Conservation (phyloP, 2,888 invertebrate species). For the Zelleria hepariella region DNA sequence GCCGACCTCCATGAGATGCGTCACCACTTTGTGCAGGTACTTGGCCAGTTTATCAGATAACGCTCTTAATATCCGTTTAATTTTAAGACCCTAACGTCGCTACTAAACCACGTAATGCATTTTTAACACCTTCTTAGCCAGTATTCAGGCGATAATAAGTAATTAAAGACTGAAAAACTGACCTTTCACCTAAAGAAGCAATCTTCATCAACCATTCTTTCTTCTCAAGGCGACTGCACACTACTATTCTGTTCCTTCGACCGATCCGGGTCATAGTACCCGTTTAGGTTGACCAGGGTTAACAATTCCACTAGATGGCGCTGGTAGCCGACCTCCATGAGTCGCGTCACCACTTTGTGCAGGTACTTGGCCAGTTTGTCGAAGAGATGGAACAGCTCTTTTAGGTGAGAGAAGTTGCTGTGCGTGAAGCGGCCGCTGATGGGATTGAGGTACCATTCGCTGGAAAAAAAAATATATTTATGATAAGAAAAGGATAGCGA, state of each 20-base stretch:
- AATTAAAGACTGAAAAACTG: too few species aligned
- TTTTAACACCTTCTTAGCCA: background rate
- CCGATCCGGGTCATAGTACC: slow-evolving; percentile 62
- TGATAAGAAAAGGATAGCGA: too few species aligned
- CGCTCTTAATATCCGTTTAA: too few species aligned
- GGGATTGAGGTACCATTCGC: slow-evolving; percentile 70
- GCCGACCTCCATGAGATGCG: slow-evolving; percentile 75
- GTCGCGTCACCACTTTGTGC: slow-evolving; percentile 71
- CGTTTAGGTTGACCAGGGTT: slow-evolving; percentile 77
- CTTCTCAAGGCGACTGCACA: slow-evolving; percentile 1
- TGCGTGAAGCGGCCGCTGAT: slow-evolving; percentile 64
- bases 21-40: slow-evolving; percentile 73
- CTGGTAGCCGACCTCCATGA: slow-evolving; percentile 77
- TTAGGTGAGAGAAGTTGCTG: slow-evolving; percentile 69
- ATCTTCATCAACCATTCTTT: background rate
- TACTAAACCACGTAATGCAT: background rate
- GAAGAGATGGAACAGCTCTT: slow-evolving; percentile 74
- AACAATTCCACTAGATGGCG: slow-evolving; percentile 76
- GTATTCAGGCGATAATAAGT: too few species aligned
- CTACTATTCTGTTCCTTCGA: slow-evolving; percentile 22
- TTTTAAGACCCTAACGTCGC: too few species aligned
- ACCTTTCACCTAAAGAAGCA: background rate
- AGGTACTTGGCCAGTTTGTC: slow-evolving; percentile 73
- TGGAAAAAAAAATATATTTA: slow-evolving; percentile 26
- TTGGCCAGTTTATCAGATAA: slow-evolving; percentile 71